phyloP scores from a whole-genome alignment of 2,797 vertebrate species.

The Pipistrellus kuhlii region DNA sequence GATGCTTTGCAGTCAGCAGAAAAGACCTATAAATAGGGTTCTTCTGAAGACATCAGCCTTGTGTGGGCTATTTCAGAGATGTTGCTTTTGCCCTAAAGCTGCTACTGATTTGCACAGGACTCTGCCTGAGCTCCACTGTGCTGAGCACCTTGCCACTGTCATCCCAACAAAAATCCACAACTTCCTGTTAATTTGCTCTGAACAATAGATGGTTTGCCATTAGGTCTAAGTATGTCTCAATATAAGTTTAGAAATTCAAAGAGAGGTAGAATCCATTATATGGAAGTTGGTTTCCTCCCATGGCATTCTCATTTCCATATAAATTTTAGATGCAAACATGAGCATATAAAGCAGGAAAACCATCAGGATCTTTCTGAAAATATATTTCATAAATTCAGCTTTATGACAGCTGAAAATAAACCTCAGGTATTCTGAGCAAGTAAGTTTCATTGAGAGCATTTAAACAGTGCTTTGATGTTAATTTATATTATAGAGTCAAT shows the following conservation, averaged over 20 bases:
- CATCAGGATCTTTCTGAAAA: background rate
- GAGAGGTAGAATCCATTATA: background rate
- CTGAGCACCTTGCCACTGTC: background rate
- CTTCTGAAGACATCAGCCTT: background rate
- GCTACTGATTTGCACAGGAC: background rate
- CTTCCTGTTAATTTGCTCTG: background rate
- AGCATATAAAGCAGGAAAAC: background rate
- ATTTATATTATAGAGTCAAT: background rate
- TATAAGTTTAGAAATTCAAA: background rate
- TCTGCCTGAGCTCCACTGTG: background rate
- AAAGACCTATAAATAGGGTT: background rate
- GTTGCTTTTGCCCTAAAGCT: background rate
- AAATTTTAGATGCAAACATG: background rate
- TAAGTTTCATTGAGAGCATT: background rate
- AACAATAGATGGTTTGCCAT: background rate
- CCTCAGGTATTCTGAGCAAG: background rate
- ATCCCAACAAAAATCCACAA: background rate
- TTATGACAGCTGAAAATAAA: slow-evolving; percentile 33
- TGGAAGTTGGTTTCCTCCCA: background rate
- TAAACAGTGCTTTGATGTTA: background rate
- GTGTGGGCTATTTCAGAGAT: fast-evolving
- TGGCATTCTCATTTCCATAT: background rate
- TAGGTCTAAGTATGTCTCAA: background rate
- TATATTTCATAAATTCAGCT: slow-evolving; percentile 20
- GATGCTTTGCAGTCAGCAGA: background rate